A percentile compares a stretch with the other conserved stretches of the same genome.
phyloP scores from a whole-genome alignment of 1,140 invertebrate genomes.

The Trypoxylus dichotomus region DNA sequence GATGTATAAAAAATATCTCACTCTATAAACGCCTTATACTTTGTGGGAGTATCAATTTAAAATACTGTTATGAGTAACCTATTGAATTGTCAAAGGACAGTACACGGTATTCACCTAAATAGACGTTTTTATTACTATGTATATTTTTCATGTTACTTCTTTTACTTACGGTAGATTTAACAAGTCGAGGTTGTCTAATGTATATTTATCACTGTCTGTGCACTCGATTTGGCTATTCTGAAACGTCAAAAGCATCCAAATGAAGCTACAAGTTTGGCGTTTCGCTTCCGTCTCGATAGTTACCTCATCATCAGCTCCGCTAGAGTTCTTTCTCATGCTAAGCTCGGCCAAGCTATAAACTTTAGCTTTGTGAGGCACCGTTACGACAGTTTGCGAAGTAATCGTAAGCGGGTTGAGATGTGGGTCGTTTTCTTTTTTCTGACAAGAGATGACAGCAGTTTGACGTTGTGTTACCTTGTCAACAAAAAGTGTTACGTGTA shows the following conservation, averaged over 20 bases:
- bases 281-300: neutral
- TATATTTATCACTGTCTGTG: conserved; percentile 32
- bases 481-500: neutral
- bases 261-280: neutral
- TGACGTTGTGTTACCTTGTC: neutral
- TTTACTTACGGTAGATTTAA: conserved; percentile 32
- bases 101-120: neutral
- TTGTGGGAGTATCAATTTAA: neutral
- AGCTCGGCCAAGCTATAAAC: conserved; percentile 29
- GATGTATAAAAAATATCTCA: no score
- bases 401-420: neutral
- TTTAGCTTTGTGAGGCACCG: neutral
- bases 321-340: conserved; percentile 27
- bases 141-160: no score
- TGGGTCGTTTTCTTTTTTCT: neutral
- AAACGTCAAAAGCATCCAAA: conserved; percentile 15
- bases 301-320: conserved; percentile 24
- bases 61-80: neutral
- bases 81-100: neutral
- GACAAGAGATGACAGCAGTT: neutral
- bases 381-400: neutral
- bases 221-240: conserved; percentile 28
- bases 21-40: no score
- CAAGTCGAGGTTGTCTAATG: conserved; percentile 32
- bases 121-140: neutral